Conservation (phyloP, 2,888 invertebrate species). For the Ctenicera cuprea region DNA sequence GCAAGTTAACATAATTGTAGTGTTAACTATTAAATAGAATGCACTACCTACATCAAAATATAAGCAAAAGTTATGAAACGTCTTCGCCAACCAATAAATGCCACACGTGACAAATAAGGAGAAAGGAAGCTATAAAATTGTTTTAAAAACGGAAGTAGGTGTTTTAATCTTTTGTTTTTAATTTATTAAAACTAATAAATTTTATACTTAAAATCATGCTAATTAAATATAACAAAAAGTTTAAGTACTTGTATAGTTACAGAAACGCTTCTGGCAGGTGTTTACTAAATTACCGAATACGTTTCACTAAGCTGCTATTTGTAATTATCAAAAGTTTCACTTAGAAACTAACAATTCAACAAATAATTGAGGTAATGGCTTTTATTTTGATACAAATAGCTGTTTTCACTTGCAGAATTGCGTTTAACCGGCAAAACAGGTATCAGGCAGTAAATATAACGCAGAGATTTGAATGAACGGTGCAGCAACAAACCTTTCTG, state of each 20-base stretch:
- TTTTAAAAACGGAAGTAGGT: neutral
- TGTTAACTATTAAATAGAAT: neutral
- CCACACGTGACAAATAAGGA: conserved; percentile 17
- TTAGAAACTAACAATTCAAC: conserved; percentile 14
- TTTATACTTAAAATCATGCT: too few relatives aligned
- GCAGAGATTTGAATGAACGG: too few relatives aligned
- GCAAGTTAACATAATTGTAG: neutral
- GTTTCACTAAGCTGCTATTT: neutral
- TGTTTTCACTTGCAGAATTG: conserved; percentile 2
- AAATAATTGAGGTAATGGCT: conserved; percentile 6
- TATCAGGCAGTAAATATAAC: neutral
- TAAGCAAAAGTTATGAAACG: conserved; percentile 24
- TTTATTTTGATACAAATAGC: conserved; percentile 15
- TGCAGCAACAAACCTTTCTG: too few relatives aligned
- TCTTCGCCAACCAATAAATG: neutral
- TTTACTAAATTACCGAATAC: neutral
- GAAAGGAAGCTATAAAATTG: conserved; percentile 1
- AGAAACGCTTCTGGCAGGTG: neutral
- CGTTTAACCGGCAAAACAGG: neutral
- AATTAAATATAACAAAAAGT: too few relatives aligned
- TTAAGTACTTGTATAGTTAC: too few relatives aligned
- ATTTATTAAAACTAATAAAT: too few relatives aligned
- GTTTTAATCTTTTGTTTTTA: too few relatives aligned
- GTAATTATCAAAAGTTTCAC: conserved; percentile 20
- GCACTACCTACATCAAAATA: conserved; percentile 9